Evolutionary conservation across 2,797 vertebrate genomes (phyloP).

Genomic region (Leptodactylus fallax): DNA sequence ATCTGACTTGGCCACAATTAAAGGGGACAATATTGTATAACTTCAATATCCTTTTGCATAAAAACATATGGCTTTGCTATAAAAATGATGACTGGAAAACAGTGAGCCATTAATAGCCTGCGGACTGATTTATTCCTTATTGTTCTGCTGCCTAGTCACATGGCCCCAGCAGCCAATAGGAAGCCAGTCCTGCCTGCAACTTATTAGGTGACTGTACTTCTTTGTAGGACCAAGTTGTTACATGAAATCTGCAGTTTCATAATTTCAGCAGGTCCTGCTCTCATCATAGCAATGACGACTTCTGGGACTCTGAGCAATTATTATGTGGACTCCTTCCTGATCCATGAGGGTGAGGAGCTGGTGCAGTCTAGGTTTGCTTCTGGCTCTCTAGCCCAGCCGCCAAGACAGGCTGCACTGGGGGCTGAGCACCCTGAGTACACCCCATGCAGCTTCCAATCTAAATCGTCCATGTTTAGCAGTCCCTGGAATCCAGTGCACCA

Average conservation of each 20-base stretch:
- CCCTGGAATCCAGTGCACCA: slow-evolving; percentile 90
- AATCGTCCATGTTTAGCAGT: slow-evolving; percentile 89
- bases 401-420: slow-evolving; percentile 83
- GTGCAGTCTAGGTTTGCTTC: slow-evolving; percentile 86
- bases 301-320: slow-evolving; percentile 90
- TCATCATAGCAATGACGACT: slow-evolving; percentile 86
- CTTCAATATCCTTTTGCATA: slow-evolving; percentile 89
- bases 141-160: slow-evolving; percentile 94
- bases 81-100: slow-evolving; percentile 97
- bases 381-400: slow-evolving; percentile 83
- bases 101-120: slow-evolving; percentile 92
- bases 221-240: slow-evolving; percentile 87
- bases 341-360: slow-evolving; percentile 89
- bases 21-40: slow-evolving; percentile 85
- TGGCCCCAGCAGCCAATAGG: slow-evolving; percentile 89
- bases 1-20: slow-evolving; percentile 83
- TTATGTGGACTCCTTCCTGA: slow-evolving; percentile 90
- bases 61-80: slow-evolving; percentile 92
- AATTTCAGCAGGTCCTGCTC: slow-evolving; percentile 76
- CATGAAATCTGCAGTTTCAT: slow-evolving; percentile 90
- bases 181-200: slow-evolving; percentile 86
- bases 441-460: slow-evolving; percentile 90
- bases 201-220: slow-evolving; percentile 93
- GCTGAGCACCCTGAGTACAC: slow-evolving; percentile 92
- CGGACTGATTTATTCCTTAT: slow-evolving; percentile 99